phyloP scores from a whole-genome alignment of 2,797 vertebrate species.

The Phylloscopus collybita region DNA sequence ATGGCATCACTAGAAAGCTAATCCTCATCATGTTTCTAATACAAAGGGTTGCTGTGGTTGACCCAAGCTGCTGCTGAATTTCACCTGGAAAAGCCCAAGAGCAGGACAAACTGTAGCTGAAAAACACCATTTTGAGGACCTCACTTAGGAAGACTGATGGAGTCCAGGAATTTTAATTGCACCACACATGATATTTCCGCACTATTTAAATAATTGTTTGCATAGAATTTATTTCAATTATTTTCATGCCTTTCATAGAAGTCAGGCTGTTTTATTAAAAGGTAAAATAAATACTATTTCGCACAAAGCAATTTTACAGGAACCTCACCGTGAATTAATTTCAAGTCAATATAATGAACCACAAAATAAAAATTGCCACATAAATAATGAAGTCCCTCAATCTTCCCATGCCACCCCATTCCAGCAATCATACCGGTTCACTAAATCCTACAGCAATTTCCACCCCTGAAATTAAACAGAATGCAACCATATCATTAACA shows the following conservation, averaged over 20 bases:
- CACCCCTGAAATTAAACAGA: background rate
- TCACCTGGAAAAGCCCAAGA: background rate
- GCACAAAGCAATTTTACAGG: background rate
- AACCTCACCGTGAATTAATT: constrained; percentile 21
- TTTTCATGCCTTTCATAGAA: background rate
- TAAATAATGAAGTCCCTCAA: background rate
- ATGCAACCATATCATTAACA: background rate
- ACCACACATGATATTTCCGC: background rate
- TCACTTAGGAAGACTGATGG: background rate
- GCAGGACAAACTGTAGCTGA: background rate
- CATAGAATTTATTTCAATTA: constrained; percentile 26
- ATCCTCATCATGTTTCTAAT: fast-evolving
- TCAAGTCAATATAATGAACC: background rate
- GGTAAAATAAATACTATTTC: constrained; percentile 25
- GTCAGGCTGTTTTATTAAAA: background rate
- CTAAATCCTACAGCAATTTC: background rate
- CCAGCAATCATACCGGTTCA: background rate
- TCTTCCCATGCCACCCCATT: background rate
- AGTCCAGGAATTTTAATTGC: background rate
- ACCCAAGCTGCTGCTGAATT: background rate
- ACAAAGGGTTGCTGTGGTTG: background rate
- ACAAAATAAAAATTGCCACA: constrained; percentile 12
- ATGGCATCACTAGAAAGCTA: background rate
- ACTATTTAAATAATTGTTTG: constrained; percentile 2
- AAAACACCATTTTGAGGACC: background rate